Percentiles rank a stretch among this genome's conserved stretches.
These are phyloP conservation scores for Gulo gulo DNA, from an alignment of 2,113 vertebrate species.

Conservation along the genomic window DNA sequence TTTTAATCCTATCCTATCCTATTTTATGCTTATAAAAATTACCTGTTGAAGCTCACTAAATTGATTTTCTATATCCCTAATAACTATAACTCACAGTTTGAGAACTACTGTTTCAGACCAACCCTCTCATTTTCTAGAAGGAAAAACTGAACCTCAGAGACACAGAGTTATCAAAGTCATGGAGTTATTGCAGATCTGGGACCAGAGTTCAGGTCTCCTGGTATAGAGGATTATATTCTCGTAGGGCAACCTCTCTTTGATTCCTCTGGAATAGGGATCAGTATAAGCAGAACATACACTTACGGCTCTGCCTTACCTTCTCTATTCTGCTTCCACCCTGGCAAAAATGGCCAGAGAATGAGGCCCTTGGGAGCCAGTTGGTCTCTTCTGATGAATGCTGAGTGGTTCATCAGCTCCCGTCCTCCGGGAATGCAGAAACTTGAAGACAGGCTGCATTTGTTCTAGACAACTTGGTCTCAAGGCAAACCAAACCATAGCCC, in stretches of 20 bases:
- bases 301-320: neutral
- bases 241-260: neutral
- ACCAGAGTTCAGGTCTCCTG: neutral
- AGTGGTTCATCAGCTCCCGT: neutral
- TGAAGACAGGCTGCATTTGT: constrained; percentile 26
- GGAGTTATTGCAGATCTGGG: neutral
- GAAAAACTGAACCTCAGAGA: neutral
- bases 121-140: neutral
- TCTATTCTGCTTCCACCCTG: neutral
- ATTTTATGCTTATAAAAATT: neutral
- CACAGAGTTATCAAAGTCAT: neutral
- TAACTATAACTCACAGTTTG: neutral
- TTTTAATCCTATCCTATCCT: neutral
- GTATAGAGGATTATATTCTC: neutral
- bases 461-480: constrained; percentile 43
- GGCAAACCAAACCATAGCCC: constrained; percentile 23
- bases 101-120: neutral
- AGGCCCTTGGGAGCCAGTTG: neutral
- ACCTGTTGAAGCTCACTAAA: neutral
- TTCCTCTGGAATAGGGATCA: neutral
- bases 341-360: neutral
- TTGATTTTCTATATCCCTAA: neutral
- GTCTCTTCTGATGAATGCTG: neutral
- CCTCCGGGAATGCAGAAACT: constrained; percentile 8
- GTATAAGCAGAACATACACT: neutral